Conservation (phyloP, 1,140 invertebrate species). For the Heterodera schachtii region DNA sequence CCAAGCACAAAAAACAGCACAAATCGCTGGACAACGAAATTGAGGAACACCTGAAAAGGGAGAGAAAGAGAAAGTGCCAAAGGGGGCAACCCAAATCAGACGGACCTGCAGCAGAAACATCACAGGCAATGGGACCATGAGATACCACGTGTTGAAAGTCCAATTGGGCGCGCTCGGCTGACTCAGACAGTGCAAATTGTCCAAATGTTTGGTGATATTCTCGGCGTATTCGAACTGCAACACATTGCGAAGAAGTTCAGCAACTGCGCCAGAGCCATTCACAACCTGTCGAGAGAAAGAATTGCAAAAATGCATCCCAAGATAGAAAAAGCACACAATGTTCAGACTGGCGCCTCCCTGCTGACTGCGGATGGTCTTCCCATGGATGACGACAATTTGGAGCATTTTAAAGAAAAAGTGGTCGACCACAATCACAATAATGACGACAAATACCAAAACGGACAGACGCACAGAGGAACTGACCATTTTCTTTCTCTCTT, state of each 20-base stretch:
- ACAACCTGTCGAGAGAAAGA: neutral
- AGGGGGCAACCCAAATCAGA: neutral
- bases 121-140: slow-evolving; percentile 6
- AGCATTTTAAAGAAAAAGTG: slow-evolving; percentile 4
- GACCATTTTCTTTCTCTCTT: slow-evolving; percentile 21
- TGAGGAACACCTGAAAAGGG: slow-evolving; percentile 26
- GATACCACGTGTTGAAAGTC: neutral
- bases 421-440: slow-evolving; percentile 22
- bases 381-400: slow-evolving; percentile 19
- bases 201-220: slow-evolving; percentile 12
- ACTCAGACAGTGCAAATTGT: slow-evolving; percentile 12
- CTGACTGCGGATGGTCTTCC: neutral
- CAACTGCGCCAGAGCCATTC: slow-evolving; percentile 27
- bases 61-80: neutral
- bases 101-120: slow-evolving; percentile 24
- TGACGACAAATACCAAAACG: slow-evolving; percentile 17
- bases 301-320: neutral
- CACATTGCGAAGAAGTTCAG: slow-evolving; percentile 27
- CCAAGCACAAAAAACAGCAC: slow-evolving; percentile 25
- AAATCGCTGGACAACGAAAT: slow-evolving; percentile 29
- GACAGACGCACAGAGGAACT: slow-evolving; percentile 21
- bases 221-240: slow-evolving; percentile 23
- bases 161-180: neutral
- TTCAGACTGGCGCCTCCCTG: neutral
- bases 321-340: neutral